phyloP scores from a whole-genome alignment of 1,140 invertebrate genomes.

The Helicorthomorpha holstii region DNA sequence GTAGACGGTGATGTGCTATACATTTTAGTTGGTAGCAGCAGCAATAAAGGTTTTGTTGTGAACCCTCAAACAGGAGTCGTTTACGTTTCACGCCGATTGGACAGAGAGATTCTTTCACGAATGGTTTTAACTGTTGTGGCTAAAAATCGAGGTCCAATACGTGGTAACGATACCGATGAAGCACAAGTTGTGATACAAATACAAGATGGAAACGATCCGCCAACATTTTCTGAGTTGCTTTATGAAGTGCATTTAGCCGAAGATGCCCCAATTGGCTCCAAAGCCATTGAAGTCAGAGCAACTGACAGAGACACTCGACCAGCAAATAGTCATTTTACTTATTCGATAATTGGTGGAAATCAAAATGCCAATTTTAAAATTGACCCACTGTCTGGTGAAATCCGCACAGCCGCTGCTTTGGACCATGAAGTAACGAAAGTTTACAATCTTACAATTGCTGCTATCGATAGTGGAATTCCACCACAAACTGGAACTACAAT shows the following conservation, averaged over 20 bases:
- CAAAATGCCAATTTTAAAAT: conserved; percentile 65
- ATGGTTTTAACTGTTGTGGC: conserved; percentile 81
- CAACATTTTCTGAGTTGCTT: conserved; percentile 58
- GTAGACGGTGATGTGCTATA: conserved; percentile 82
- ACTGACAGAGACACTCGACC: conserved; percentile 77
- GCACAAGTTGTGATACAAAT: conserved; percentile 83
- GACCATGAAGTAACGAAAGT: conserved; percentile 61
- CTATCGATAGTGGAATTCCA: conserved; percentile 70
- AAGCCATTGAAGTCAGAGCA: conserved; percentile 61
- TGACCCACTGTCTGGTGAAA: conserved; percentile 64
- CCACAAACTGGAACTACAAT: conserved; percentile 72
- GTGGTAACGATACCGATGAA: conserved; percentile 80
- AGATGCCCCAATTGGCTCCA: conserved; percentile 47
- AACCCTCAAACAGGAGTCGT: conserved; percentile 68
- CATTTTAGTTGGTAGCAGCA: conserved; percentile 78
- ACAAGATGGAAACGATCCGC: conserved; percentile 89
- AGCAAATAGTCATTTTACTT: conserved; percentile 82
- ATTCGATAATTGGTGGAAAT: conserved; percentile 74
- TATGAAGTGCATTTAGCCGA: conserved; percentile 66
- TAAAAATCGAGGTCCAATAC: conserved; percentile 81
- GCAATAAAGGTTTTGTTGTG: conserved; percentile 77
- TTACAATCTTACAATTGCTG: conserved; percentile 70
- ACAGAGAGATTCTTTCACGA: conserved; percentile 55
- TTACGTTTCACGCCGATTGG: conserved; percentile 58
- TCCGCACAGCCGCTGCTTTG: conserved; percentile 46